Percentiles rank a stretch among this genome's conserved stretches.
Evolutionary conservation across 1,140 invertebrate genomes (phyloP).

Genomic region (Pseudomyrmex flavicornis): DNA sequence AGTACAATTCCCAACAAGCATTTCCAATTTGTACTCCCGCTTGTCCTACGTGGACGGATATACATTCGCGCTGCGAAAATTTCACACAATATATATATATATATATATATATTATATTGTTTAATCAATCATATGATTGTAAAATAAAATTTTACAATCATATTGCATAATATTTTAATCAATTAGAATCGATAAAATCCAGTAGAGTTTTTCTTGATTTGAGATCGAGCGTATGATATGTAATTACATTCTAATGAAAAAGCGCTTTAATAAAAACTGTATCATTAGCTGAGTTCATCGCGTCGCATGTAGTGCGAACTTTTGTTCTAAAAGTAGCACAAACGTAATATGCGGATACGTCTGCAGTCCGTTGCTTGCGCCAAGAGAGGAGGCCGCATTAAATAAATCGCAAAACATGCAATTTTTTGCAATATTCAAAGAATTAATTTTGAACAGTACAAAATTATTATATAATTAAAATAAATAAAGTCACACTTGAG

Average conservation of each 20-base stretch:
- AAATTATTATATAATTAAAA: too few species aligned
- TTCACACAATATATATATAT: constrained; percentile 7
- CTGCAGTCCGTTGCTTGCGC: neutral
- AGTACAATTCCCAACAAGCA: constrained; percentile 92
- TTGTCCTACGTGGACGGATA: constrained; percentile 91
- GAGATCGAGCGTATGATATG: too few species aligned
- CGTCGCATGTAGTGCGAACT: neutral
- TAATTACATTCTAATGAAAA: neutral
- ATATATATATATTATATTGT: neutral
- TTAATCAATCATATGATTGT: too few species aligned
- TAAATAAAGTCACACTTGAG: too few species aligned
- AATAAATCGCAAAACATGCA: neutral
- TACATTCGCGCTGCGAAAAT: constrained; percentile 83
- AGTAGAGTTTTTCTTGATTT: too few species aligned
- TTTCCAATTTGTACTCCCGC: constrained; percentile 92
- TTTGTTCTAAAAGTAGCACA: constrained; percentile 24
- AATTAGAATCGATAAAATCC: too few species aligned
- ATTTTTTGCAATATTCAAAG: neutral
- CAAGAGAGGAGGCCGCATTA: neutral
- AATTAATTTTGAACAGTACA: too few species aligned
- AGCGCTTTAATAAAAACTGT: neutral
- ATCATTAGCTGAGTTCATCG: neutral
- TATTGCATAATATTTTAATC: too few species aligned
- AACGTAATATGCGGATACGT: constrained; percentile 20
- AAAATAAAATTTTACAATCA: too few species aligned